Evolutionary conservation across 2,113 vertebrate genomes (phyloP), one percentile per base, ranked within the genome.

Genomic region (Pica pica): DNA sequence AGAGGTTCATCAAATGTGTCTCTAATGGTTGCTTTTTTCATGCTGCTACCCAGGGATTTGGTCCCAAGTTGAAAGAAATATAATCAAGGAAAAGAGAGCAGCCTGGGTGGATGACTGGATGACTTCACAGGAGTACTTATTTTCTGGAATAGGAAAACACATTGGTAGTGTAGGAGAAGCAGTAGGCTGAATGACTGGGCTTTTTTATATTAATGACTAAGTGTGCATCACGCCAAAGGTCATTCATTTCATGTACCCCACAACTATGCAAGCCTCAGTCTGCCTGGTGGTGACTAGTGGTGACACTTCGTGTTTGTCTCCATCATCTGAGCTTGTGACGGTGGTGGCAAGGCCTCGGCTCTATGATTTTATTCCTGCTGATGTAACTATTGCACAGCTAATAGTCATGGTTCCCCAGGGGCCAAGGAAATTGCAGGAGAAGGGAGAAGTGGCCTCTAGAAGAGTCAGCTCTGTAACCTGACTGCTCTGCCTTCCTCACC

Each of bases 201-300:
- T 13, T 93, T 92, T 80, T n/a, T 60, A 26, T 55, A 44, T 78
- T 81, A 59, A 49, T 94, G 87, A 94, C 92, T 93, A 83, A 96
- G 44, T 13, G 6, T 77, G 79, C 56, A 69, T 86, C 79, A 92
- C 4, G 0, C 63, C 64, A 83, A 89, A 92, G 92, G 86, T 96
- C 90, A 92, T 28, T 78, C 11, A 57, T 68, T 94, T 75, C 9
- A 26, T 74, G 64, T 11, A 81, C 68, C 37, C 71, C 79, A 77
- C 71, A 88, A 56, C 88, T 80, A 41, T 13, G 64, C 35, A 81
- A 92, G 59, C 52, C 52, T 37, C 23, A 78, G 49, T 70, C 83
- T 84, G 81, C 61, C 70, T 85, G 74, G 13, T 60, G 88, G 60
- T 93, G 84, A 85, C 61, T 44, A 7, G 37, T 57, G 67, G 50